phyloP scores from a whole-genome alignment of 2,888 invertebrate species.

The Achlya flavicornis region DNA sequence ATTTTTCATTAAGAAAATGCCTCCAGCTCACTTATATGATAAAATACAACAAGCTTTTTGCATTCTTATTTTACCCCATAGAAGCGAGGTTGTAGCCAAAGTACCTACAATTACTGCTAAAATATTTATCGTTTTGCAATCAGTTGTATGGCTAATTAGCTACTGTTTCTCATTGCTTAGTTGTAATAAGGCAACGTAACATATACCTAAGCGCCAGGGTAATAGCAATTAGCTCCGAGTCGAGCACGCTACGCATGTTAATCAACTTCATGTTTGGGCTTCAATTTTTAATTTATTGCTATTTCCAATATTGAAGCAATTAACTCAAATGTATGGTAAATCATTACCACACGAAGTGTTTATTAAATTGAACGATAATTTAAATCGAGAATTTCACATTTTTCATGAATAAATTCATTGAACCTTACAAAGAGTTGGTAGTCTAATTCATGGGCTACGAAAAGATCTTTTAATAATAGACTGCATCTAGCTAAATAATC shows the following conservation, averaged over 20 bases:
- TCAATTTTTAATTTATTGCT: conserved; percentile 29
- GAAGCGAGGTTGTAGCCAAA: background rate
- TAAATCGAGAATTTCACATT: background rate
- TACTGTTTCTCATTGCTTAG: background rate
- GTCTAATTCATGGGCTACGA: no score
- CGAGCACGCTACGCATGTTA: conserved; percentile 43
- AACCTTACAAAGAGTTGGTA: no score
- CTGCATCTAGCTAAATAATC: no score
- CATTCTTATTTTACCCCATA: no score
- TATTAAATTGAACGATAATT: background rate
- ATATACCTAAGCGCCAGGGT: conserved; percentile 41
- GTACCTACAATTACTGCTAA: background rate
- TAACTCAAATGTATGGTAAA: background rate
- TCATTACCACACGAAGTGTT: background rate
- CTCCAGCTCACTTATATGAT: no score
- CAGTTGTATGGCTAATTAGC: background rate
- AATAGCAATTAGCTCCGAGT: conserved; percentile 41
- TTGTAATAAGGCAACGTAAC: conserved; percentile 14
- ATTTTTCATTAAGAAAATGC: no score
- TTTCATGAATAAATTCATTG: background rate
- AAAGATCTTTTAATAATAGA: no score
- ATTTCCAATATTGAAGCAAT: background rate
- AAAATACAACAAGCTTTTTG: no score
- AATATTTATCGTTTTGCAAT: background rate
- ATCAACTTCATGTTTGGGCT: conserved; percentile 43